Percentiles rank a stretch among this genome's conserved stretches.
These are phyloP conservation scores for Elysia chlorotica DNA, from an alignment of 1,140 invertebrate species.

Conservation along the genomic window DNA sequence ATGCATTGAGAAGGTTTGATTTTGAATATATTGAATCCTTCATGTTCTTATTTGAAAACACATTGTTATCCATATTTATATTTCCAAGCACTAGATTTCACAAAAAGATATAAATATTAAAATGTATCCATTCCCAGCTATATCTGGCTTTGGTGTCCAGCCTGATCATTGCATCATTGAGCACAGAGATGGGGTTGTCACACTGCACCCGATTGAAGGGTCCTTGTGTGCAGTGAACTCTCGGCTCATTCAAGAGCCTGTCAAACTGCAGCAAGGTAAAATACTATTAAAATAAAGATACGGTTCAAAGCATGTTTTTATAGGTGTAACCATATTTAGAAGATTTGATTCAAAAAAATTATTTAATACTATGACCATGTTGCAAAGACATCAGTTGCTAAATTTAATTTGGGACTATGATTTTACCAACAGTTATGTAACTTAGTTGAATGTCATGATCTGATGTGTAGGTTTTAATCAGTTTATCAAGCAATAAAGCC, in stretches of 20 bases:
- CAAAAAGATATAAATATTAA: too few species aligned
- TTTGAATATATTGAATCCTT: too few species aligned
- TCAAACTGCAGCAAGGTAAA: slow-evolving; percentile 74
- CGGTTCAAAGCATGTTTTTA: not conserved
- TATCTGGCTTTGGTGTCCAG: slow-evolving; percentile 79
- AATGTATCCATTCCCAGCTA: slow-evolving; percentile 47
- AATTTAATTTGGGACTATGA: too few species aligned
- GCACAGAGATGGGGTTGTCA: slow-evolving; percentile 76
- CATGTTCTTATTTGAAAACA: not conserved
- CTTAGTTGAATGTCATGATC: too few species aligned
- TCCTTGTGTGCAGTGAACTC: slow-evolving; percentile 87
- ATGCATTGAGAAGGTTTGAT: too few species aligned
- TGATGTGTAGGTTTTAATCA: too few species aligned
- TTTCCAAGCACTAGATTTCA: too few species aligned
- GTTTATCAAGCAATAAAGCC: too few species aligned
- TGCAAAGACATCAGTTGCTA: too few species aligned
- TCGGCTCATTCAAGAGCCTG: slow-evolving; percentile 74
- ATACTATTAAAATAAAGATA: not conserved
- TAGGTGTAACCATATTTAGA: not conserved
- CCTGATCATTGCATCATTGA: slow-evolving; percentile 82
- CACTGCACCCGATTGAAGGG: slow-evolving; percentile 72
- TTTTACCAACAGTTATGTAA: too few species aligned
- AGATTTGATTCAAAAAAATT: not conserved
- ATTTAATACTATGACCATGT: too few species aligned
- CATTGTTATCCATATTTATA: not conserved